Evolutionary conservation across 1,140 invertebrate genomes (phyloP), one percentile per base, ranked within the genome.

Genomic region (Oncopodura yosiiana): DNA sequence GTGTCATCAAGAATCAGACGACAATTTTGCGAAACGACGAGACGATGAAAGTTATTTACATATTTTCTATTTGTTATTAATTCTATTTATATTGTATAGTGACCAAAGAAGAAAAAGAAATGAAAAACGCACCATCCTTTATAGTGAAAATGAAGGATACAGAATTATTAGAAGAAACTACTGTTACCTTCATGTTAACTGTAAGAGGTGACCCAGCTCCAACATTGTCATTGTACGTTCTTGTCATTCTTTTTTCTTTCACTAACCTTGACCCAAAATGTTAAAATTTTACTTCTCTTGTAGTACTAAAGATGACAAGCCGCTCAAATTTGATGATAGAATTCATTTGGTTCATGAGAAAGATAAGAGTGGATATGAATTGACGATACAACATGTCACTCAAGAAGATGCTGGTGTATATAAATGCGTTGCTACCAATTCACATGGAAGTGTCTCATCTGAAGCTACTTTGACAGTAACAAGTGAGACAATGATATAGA

Each of bases 111-210:
- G 83, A 87, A 60, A 77, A 79, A 49, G 51, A 60, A 2, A 79
- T 78, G 64, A 76, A 79, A 55, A 75, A 78, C 51, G 76, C 77
- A 45, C 86, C 87, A 1, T 78, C 83, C 36, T 93, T 93, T 68
- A 65, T 86, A 49, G 83, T 93, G 1, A 81, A 80, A 34, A 71
- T 94, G 18, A 87, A 87, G 63, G 85, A 91, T 64, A 87, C 87
- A 1, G 86, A 93, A 69, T 78, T 94, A 3, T 71, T 93, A 46
- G 79, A 89, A 68, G 85, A 87, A 60, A 91, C 88, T 0, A 87
- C 84, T 62, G 76, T 92, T 21, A 78, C 88, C 27, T 93, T 93
- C 67, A 86, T 93, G 80, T 78, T 93, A 45, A 88, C 88, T 71
- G 84, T 92, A 9, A 82, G 83, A 61, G 89, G 87, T 24, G 80